Evolutionary conservation across 2,888 invertebrate genomes (phyloP).

Genomic region (Liodrosophila aerea): DNA sequence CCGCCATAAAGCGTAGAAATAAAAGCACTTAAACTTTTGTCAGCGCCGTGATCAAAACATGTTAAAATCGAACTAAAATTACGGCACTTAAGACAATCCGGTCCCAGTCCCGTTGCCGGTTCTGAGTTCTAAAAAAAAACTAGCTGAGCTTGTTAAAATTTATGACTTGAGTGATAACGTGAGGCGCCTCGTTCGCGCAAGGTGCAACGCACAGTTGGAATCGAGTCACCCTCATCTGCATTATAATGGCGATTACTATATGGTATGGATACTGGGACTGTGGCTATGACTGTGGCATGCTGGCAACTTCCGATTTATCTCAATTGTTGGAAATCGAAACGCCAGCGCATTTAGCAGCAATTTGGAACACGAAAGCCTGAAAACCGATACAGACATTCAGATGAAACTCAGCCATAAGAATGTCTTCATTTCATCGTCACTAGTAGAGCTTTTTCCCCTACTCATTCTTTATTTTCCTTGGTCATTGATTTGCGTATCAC

Average conservation of each 20-base stretch:
- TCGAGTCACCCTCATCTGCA: constrained; percentile 40
- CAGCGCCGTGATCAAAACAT: constrained; percentile 66
- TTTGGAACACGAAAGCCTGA: constrained; percentile 66
- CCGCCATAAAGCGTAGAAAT: constrained; percentile 68
- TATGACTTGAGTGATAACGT: constrained; percentile 76
- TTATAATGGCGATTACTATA: constrained; percentile 38
- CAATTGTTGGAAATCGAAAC: constrained; percentile 76
- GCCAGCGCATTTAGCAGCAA: constrained; percentile 69
- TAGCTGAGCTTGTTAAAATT: constrained; percentile 50
- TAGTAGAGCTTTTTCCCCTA: constrained; percentile 12
- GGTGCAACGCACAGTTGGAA: constrained; percentile 51
- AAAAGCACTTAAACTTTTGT: constrained; percentile 74
- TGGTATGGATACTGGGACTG: constrained; percentile 6
- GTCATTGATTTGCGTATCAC: constrained; percentile 49
- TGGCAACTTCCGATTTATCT: constrained; percentile 79
- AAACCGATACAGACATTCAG: constrained; percentile 58
- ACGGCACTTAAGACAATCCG: constrained; percentile 58
- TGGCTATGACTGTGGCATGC: constrained; percentile 20
- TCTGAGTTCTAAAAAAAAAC: constrained; percentile 9
- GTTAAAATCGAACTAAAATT: constrained; percentile 72
- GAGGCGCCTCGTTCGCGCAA: constrained; percentile 74
- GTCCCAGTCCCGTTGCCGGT: constrained; percentile 1
- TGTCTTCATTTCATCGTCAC: constrained; percentile 64
- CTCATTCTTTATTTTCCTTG: constrained; percentile 27
- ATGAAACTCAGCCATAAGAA: constrained; percentile 35